Conservation (phyloP, 2,797 vertebrate species). For the Enteromius viviparus region DNA sequence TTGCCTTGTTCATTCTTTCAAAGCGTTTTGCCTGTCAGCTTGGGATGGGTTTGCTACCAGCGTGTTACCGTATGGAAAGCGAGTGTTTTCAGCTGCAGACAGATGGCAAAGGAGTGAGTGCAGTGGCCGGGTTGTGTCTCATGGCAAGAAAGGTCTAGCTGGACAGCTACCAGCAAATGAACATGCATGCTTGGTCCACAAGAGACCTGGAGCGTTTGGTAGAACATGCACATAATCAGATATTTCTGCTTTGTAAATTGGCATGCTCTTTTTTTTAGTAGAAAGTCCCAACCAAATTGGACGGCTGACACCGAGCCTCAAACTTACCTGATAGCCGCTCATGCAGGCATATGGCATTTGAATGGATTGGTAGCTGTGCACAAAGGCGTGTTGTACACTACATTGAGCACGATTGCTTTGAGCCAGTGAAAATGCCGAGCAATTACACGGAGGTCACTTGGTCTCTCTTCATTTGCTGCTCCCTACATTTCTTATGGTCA, state of each 20-base stretch:
- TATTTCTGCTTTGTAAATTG: not conserved
- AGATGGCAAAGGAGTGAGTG: conserved; percentile 67
- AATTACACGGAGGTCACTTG: conserved; percentile 67
- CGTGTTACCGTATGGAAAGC: conserved; percentile 23
- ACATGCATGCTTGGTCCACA: conserved; percentile 13
- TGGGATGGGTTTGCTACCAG: conserved; percentile 7
- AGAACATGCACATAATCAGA: not conserved
- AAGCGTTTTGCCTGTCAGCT: conserved; percentile 30
- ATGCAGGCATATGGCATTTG: conserved; percentile 50
- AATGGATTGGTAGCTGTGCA: conserved; percentile 61
- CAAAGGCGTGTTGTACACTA: conserved; percentile 62
- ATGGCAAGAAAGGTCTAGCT: conserved; percentile 58
- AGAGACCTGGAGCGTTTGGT: not conserved
- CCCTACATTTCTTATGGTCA: conserved; percentile 40
- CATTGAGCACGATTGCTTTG: conserved; percentile 65
- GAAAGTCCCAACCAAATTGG: conserved; percentile 27
- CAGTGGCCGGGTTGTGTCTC: conserved; percentile 55
- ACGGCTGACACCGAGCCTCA: conserved; percentile 8
- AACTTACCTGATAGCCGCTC: conserved; percentile 24
- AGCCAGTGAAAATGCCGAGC: conserved; percentile 63
- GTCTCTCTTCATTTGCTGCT: conserved; percentile 65
- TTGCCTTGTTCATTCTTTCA: conserved; percentile 30
- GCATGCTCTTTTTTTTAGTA: conserved; percentile 7
- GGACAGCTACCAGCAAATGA: conserved; percentile 56
- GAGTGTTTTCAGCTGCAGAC: conserved; percentile 60